These are phyloP conservation scores for Tribolium madens DNA, from an alignment of 1,140 invertebrate genomes.

Conservation along the genomic window DNA sequence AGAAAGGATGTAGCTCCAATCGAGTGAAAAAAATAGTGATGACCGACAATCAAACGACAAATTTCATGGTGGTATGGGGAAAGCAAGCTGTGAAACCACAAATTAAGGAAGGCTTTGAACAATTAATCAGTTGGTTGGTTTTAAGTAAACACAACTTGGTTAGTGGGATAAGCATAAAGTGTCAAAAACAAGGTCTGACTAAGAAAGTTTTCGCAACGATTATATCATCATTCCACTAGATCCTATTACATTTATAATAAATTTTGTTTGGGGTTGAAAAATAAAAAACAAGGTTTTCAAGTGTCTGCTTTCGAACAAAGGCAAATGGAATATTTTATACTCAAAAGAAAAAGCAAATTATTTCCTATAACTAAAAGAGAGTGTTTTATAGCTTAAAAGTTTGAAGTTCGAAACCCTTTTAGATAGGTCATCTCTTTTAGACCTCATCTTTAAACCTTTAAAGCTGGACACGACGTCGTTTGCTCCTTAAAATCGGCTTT, in stretches of 20 bases:
- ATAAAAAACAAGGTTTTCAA: not conserved
- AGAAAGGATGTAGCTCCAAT: not conserved
- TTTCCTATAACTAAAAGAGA: conserved; percentile 9
- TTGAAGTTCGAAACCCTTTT: conserved; percentile 31
- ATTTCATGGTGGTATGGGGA: conserved; percentile 4
- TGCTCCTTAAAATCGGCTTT: conserved; percentile 1
- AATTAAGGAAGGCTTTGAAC: conserved; percentile 31
- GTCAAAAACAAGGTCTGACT: conserved; percentile 18
- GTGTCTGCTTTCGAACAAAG: not conserved
- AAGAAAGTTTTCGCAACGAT: conserved; percentile 9
- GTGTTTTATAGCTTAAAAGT: conserved; percentile 28
- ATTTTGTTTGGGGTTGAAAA: not conserved
- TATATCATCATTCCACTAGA: not conserved
- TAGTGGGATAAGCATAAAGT: conserved; percentile 18
- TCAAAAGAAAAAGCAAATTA: conserved; percentile 1
- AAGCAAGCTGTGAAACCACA: conserved; percentile 9
- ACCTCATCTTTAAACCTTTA: conserved; percentile 15
- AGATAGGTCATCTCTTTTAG: conserved; percentile 6
- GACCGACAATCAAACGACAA: conserved; percentile 17
- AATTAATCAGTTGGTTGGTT: conserved; percentile 34
- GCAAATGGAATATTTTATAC: not conserved
- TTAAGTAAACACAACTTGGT: conserved; percentile 37
- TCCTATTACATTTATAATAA: not conserved
- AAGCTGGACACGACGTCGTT: conserved; percentile 10
- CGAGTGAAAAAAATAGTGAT: not conserved